phyloP scores from a whole-genome alignment of 2,113 vertebrate genomes.

The Cyanocitta stelleri region DNA sequence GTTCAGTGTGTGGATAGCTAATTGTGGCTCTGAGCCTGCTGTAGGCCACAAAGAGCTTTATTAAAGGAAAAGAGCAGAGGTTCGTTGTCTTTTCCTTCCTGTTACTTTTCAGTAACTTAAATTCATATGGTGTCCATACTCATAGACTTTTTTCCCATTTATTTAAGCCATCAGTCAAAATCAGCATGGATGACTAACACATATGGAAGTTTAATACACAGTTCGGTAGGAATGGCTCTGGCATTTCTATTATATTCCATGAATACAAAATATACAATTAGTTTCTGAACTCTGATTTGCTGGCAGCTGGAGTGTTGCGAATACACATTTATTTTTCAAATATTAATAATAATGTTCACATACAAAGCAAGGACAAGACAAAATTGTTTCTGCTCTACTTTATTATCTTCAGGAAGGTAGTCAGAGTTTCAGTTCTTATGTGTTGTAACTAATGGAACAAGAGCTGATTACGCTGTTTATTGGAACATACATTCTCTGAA shows the following conservation, averaged over 20 bases:
- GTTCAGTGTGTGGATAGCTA: not conserved
- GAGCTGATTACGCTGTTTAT: not conserved
- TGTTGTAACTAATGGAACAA: not conserved
- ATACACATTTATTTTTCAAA: not conserved
- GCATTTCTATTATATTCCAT: not conserved
- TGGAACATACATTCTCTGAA: not conserved
- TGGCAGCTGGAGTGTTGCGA: not conserved
- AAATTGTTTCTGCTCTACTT: not conserved
- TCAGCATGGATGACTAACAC: accelerated
- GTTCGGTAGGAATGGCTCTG: not conserved
- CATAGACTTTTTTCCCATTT: not conserved
- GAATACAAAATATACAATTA: not conserved
- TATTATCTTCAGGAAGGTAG: not conserved
- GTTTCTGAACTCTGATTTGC: not conserved
- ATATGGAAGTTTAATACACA: not conserved
- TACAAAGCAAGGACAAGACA: not conserved
- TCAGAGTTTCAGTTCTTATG: not conserved
- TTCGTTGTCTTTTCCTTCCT: not conserved
- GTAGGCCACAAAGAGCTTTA: not conserved
- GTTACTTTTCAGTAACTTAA: not conserved
- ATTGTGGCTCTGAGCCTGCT: not conserved
- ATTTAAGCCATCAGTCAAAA: not conserved
- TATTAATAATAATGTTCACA: not conserved
- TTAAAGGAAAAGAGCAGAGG: not conserved
- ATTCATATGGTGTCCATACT: not conserved